Percentiles rank a stretch among this genome's conserved stretches.
phyloP scores from a whole-genome alignment of 2,113 vertebrate genomes.

The Pterocles orientalis region DNA sequence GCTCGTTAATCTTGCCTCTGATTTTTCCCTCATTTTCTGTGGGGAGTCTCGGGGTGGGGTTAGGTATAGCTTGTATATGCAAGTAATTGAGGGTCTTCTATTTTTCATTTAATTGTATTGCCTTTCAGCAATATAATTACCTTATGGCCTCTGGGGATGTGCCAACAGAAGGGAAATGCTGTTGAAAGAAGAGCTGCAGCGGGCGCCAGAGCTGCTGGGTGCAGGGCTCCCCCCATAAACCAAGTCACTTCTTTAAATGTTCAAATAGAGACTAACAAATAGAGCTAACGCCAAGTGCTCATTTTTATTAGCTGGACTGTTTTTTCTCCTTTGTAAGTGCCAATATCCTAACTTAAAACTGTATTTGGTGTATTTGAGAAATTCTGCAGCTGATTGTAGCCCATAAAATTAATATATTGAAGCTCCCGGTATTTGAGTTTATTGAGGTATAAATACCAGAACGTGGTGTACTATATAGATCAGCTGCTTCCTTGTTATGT shows the following conservation, averaged over 20 bases:
- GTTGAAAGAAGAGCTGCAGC: neutral
- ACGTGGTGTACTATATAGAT: neutral
- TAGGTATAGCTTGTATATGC: fast-evolving
- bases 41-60: neutral
- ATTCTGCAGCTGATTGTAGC: neutral
- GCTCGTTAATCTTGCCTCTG: neutral
- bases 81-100: neutral
- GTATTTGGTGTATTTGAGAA: neutral
- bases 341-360: neutral
- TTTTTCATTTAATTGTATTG: neutral
- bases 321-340: neutral
- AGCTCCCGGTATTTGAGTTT: neutral
- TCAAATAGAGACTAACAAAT: neutral
- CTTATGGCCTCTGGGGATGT: neutral
- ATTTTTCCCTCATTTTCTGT: neutral
- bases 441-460: constrained; percentile 22
- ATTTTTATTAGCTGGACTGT: neutral
- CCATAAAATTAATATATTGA: constrained; percentile 19
- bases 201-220: neutral
- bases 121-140: neutral
- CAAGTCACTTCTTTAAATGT: neutral
- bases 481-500: neutral
- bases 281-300: neutral
- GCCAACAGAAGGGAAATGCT: fast-evolving
- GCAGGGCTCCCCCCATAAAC: neutral